phyloP scores from a whole-genome alignment of 2,113 vertebrate genomes.

The Etheostoma spectabile region DNA sequence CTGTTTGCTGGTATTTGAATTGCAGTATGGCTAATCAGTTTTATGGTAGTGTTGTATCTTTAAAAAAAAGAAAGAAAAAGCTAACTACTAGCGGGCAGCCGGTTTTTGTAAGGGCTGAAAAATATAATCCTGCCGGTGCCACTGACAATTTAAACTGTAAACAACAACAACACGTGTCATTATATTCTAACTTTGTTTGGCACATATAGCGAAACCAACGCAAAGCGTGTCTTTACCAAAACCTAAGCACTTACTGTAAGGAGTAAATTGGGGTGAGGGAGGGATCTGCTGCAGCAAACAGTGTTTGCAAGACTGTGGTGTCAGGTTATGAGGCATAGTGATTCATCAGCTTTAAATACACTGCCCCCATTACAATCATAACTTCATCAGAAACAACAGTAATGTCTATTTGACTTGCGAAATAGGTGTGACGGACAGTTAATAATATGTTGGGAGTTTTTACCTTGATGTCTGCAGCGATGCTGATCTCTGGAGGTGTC shows the following conservation, averaged over 20 bases:
- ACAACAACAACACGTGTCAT: background rate
- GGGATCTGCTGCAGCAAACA: slow-evolving; percentile 4
- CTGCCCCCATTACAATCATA: slow-evolving; percentile 45
- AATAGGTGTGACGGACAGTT: background rate
- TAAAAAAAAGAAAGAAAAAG: too few relatives aligned
- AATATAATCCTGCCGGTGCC: too few relatives aligned
- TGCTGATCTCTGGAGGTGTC: slow-evolving; percentile 89
- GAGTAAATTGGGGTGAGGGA: background rate
- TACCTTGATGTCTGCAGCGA: slow-evolving; percentile 87
- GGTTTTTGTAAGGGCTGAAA: too few relatives aligned
- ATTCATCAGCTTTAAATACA: slow-evolving; percentile 60
- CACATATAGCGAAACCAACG: too few relatives aligned
- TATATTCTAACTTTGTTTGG: background rate
- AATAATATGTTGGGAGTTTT: background rate
- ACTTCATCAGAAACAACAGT: slow-evolving; percentile 16
- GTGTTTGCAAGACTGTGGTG: slow-evolving; percentile 29
- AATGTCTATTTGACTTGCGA: slow-evolving; percentile 13
- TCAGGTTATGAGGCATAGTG: slow-evolving; percentile 17
- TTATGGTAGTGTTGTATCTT: too few relatives aligned
- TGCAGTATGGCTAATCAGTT: too few relatives aligned
- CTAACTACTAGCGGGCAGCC: too few relatives aligned
- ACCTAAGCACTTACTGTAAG: background rate
- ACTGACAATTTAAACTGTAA: background rate
- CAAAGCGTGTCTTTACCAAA: too few relatives aligned
- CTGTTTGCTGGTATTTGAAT: too few relatives aligned